Conservation (phyloP, 2,888 invertebrate species). For the Sericinus montela region DNA sequence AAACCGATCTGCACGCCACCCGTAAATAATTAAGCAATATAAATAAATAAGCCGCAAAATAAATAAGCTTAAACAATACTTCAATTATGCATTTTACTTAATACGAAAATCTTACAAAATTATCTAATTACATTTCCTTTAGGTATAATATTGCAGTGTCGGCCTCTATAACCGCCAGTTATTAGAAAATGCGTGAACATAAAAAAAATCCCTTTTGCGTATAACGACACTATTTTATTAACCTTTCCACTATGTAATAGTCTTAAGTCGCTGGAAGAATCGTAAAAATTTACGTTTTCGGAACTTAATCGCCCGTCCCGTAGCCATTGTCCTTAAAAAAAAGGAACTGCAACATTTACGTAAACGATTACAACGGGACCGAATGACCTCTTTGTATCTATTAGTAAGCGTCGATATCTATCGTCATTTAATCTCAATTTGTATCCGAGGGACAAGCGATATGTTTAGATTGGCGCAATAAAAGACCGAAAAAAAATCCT, state of each 20-base stretch:
- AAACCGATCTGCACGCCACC: too few species aligned
- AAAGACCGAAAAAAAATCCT: slow-evolving; percentile 32
- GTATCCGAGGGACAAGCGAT: slow-evolving; percentile 46
- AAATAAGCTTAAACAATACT: too few species aligned
- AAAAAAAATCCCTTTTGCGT: too few species aligned
- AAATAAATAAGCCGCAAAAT: too few species aligned
- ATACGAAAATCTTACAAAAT: too few species aligned
- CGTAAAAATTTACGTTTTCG: slow-evolving; percentile 18
- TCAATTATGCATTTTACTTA: too few species aligned
- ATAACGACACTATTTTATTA: background rate
- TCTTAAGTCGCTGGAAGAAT: slow-evolving; percentile 6
- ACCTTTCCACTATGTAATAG: slow-evolving; percentile 11
- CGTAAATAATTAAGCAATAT: too few species aligned
- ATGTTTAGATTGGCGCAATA: slow-evolving; percentile 51
- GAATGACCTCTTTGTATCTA: slow-evolving; percentile 35
- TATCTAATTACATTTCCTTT: too few species aligned
- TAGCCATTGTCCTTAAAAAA: slow-evolving; percentile 22
- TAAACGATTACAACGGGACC: slow-evolving; percentile 22
- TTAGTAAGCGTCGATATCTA: slow-evolving; percentile 44
- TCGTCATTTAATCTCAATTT: slow-evolving; percentile 62
- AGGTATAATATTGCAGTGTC: too few species aligned
- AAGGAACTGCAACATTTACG: slow-evolving; percentile 23
- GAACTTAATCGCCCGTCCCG: slow-evolving; percentile 14
- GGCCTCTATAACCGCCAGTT: too few species aligned
- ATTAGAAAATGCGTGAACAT: too few species aligned